phyloP scores from a whole-genome alignment of 1,140 invertebrate species.

The Trinorchestia longiramus region DNA sequence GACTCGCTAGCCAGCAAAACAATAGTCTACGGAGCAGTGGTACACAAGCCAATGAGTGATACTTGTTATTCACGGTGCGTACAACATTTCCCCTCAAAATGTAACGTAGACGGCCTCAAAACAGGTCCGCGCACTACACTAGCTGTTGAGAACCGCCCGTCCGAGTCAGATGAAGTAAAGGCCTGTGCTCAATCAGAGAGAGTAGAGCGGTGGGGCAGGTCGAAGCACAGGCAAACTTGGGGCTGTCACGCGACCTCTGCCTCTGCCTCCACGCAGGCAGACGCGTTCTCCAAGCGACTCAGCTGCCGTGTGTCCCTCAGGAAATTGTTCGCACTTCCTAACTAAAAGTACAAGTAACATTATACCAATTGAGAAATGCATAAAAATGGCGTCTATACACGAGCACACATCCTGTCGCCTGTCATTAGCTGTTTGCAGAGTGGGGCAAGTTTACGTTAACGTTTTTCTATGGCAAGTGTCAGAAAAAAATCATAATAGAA shows the following conservation, averaged over 20 bases:
- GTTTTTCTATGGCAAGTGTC: no score
- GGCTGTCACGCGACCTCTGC: neutral
- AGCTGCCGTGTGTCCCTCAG: no score
- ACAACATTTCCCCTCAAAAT: neutral
- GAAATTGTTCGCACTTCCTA: no score
- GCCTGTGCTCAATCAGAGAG: slow-evolving; percentile 48
- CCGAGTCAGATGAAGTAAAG: neutral
- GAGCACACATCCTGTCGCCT: no score
- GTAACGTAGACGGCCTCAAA: neutral
- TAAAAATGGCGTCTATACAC: no score
- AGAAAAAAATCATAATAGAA: no score
- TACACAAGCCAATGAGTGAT: neutral
- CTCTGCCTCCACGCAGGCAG: neutral
- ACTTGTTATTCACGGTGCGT: neutral
- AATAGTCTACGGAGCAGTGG: neutral
- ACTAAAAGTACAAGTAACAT: no score
- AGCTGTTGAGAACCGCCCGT: neutral
- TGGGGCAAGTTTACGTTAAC: no score
- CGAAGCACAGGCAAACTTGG: neutral
- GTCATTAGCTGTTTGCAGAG: no score
- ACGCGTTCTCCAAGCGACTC: neutral
- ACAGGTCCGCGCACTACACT: neutral
- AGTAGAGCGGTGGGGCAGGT: neutral
- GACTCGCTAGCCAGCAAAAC: neutral
- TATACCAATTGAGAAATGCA: no score